Conservation (phyloP, 92 coral and sea anemone genomes). For the Epizoanthus fatuus region DNA sequence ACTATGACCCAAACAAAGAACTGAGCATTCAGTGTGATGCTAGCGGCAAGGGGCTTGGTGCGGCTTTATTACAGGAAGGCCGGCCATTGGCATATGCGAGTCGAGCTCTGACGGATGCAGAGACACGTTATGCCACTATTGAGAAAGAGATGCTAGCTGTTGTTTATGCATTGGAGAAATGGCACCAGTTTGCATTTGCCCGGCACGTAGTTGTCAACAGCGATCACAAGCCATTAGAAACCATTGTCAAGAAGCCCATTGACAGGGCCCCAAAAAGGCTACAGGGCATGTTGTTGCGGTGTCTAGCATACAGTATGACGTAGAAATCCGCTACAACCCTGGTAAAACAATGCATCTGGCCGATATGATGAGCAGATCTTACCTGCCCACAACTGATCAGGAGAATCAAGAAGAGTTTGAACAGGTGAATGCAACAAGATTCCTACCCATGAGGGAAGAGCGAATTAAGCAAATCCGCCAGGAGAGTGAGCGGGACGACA, state of each 20-base stretch:
- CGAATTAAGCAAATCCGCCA: slow-evolving; percentile 20
- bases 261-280: slow-evolving; percentile 42
- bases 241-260: slow-evolving; percentile 25
- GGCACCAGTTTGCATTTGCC: slow-evolving; percentile 46
- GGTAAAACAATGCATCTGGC: slow-evolving; percentile 33
- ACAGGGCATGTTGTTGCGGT: slow-evolving; percentile 44
- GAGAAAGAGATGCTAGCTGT: slow-evolving; percentile 30
- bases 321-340: background rate
- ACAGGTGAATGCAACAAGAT: slow-evolving; percentile 24
- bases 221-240: slow-evolving; percentile 48
- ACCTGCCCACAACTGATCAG: background rate
- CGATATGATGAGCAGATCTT: slow-evolving; percentile 40
- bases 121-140: slow-evolving; percentile 41
- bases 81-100: slow-evolving; percentile 52
- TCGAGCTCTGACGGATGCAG: slow-evolving; percentile 40
- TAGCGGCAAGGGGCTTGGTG: slow-evolving; percentile 47
- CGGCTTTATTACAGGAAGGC: slow-evolving; percentile 47
- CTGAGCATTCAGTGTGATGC: slow-evolving; percentile 71
- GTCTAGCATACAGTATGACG: slow-evolving; percentile 19
- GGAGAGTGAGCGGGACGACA: slow-evolving; percentile 24
- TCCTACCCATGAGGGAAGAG: slow-evolving; percentile 43
- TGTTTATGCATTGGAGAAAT: slow-evolving; percentile 23
- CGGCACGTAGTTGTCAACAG: slow-evolving; percentile 18
- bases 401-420: slow-evolving; percentile 25
- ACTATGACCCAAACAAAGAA: slow-evolving; percentile 47